Evolutionary conservation across 2,888 invertebrate species (phyloP).

Genomic region (Eristalinus aeneus): DNA sequence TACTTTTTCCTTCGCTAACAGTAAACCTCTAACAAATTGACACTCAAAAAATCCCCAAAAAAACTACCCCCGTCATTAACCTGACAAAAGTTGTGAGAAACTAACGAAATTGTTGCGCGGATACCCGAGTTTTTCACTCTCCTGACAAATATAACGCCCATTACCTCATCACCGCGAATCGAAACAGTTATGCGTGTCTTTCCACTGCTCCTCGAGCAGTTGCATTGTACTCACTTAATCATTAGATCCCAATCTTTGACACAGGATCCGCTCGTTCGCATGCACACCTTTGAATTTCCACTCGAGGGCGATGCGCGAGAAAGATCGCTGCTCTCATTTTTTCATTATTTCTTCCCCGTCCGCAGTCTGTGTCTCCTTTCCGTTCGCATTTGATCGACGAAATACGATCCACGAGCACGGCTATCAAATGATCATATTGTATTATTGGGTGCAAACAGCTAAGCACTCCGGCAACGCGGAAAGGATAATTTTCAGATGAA

Average conservation of each 20-base stretch:
- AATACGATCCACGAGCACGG: slow-evolving; percentile 52
- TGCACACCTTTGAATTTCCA: slow-evolving; percentile 51
- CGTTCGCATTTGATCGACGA: slow-evolving; percentile 19
- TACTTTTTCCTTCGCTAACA: slow-evolving; percentile 43
- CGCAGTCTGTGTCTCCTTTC: neutral
- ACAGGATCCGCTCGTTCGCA: slow-evolving; percentile 44
- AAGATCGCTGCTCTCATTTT: slow-evolving; percentile 36
- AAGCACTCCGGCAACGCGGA: slow-evolving; percentile 32
- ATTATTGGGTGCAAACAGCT: slow-evolving; percentile 55
- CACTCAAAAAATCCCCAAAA: slow-evolving; percentile 17
- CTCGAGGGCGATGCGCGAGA: slow-evolving; percentile 59
- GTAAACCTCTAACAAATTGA: slow-evolving; percentile 51
- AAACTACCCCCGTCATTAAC: slow-evolving; percentile 29
- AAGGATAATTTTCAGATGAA: slow-evolving; percentile 70
- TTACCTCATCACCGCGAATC: slow-evolving; percentile 42
- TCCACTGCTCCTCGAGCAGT: slow-evolving; percentile 9
- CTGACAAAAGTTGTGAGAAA: slow-evolving; percentile 55
- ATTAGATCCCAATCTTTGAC: slow-evolving; percentile 58
- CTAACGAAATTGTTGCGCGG: slow-evolving; percentile 50
- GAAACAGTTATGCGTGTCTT: slow-evolving; percentile 59
- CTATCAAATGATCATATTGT: slow-evolving; percentile 63
- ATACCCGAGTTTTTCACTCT: slow-evolving; percentile 7
- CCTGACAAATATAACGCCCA: slow-evolving; percentile 41
- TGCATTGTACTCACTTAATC: slow-evolving; percentile 30
- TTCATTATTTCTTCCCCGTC: slow-evolving; percentile 2